A percentile compares a stretch with the other conserved stretches of the same genome.
phyloP scores from a whole-genome alignment of 2,797 vertebrate genomes.

The Strix occidentalis region DNA sequence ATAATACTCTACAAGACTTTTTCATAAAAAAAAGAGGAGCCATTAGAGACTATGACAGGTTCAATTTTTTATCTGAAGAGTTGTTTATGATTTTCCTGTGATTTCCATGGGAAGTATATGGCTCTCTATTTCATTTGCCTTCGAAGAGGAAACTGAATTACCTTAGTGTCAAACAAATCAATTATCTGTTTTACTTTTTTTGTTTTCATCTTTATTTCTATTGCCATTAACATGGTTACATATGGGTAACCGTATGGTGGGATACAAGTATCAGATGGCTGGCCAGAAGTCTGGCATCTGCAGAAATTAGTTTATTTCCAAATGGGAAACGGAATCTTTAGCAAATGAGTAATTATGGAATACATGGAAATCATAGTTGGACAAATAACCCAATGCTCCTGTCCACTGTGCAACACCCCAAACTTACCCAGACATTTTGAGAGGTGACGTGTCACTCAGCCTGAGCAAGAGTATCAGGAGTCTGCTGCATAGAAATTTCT shows the following conservation, averaged over 20 bases:
- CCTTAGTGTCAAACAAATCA: constrained; percentile 28
- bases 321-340: constrained; percentile 32
- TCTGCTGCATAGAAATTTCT: background rate
- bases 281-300: constrained; percentile 48
- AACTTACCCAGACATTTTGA: background rate
- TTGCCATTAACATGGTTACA: constrained; percentile 30
- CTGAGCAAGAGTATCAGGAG: background rate
- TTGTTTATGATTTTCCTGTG: background rate
- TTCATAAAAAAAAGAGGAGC: background rate
- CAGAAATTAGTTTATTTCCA: constrained; percentile 55
- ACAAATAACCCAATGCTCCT: background rate
- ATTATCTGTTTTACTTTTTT: constrained; percentile 1
- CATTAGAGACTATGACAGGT: background rate
- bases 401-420: background rate
- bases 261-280: constrained; percentile 56
- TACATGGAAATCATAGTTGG: background rate
- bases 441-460: background rate
- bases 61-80: background rate
- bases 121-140: background rate
- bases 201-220: constrained; percentile 51
- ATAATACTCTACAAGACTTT: background rate
- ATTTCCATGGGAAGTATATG: background rate
- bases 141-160: constrained; percentile 28
- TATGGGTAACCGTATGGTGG: constrained; percentile 44
- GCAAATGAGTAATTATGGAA: constrained; percentile 30